Conservation (phyloP, 2,888 invertebrate genomes). For the Pachycephus smyrnensis region DNA sequence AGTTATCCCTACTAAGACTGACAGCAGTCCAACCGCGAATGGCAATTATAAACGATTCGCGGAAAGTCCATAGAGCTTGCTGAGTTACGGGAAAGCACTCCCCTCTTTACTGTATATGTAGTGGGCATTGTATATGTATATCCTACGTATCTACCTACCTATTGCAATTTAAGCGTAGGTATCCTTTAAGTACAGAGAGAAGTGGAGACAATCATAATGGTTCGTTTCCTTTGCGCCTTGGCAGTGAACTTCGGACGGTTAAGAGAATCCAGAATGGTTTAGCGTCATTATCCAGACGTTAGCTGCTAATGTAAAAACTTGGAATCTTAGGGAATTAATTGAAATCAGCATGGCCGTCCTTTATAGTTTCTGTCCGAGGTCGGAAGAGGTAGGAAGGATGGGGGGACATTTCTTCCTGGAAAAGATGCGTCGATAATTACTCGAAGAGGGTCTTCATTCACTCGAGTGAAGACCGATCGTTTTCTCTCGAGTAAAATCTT, state of each 20-base stretch:
- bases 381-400: no score
- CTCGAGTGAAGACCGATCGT: neutral
- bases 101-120: neutral
- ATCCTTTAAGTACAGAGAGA: slow-evolving; percentile 2
- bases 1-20: slow-evolving; percentile 44
- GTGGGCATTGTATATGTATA: neutral
- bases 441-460: neutral
- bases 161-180: neutral
- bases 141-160: neutral
- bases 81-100: neutral
- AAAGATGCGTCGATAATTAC: slow-evolving; percentile 28
- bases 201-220: slow-evolving; percentile 35
- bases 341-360: slow-evolving; percentile 47
- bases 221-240: slow-evolving; percentile 29
- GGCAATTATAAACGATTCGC: slow-evolving; percentile 50
- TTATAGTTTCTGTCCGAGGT: neutral
- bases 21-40: slow-evolving; percentile 29
- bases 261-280: neutral
- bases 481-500: neutral
- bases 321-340: slow-evolving; percentile 49
- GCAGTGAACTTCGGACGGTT: neutral
- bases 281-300: neutral
- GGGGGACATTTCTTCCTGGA: slow-evolving; percentile 16
- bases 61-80: slow-evolving; percentile 1
- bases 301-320: slow-evolving; percentile 25